Conservation (phyloP, 2,113 vertebrate genomes). For the Zosterops japonicus region DNA sequence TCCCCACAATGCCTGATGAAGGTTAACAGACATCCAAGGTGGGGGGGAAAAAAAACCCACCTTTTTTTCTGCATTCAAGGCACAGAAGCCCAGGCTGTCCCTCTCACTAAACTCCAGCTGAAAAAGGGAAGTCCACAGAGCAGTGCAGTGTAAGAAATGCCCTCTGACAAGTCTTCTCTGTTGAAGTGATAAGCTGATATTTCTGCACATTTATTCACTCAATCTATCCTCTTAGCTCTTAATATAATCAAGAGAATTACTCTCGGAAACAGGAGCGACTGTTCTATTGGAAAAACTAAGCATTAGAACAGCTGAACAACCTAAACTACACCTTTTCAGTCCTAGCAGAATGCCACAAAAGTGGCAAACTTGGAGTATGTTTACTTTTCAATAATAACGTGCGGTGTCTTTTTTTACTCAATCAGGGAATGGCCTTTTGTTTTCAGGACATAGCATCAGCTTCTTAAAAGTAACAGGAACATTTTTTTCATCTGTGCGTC, state of each 20-base stretch:
- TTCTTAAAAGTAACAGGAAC: background rate
- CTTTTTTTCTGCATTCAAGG: background rate
- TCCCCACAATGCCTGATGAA: background rate
- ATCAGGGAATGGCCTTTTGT: background rate
- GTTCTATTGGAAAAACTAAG: background rate
- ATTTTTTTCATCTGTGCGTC: background rate
- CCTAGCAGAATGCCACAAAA: background rate
- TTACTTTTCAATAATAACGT: background rate
- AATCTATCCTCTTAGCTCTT: background rate
- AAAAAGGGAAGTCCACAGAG: background rate
- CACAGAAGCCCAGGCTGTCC: background rate
- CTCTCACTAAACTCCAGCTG: background rate
- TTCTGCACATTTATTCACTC: background rate
- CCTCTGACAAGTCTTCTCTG: background rate
- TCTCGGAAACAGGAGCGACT: background rate
- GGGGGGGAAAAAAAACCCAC: fast-evolving
- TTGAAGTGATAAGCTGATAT: background rate
- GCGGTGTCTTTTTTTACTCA: background rate
- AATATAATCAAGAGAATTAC: background rate
- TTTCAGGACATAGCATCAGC: background rate
- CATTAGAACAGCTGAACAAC: background rate
- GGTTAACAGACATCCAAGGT: background rate
- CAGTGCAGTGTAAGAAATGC: background rate
- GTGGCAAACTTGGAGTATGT: background rate
- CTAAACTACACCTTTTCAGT: background rate